Conservation (phyloP, 92 coral and sea anemone genomes). For the Epizoanthus illoricatus region DNA sequence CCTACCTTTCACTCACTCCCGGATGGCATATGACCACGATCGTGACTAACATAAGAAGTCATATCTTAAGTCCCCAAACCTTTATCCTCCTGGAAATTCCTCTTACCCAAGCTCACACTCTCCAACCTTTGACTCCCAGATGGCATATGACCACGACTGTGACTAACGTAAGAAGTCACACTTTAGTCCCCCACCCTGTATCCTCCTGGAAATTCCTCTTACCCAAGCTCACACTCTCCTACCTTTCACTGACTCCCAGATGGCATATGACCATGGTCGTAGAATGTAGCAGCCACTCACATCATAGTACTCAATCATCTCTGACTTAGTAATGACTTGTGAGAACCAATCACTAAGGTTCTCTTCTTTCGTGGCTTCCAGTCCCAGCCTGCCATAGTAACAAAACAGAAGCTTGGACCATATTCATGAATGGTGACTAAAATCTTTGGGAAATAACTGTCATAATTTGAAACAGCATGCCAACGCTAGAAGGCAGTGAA, state of each 20-base stretch:
- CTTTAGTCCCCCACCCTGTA: too few species aligned
- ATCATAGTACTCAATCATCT: conserved; percentile 96
- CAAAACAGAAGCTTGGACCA: background rate
- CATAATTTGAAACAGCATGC: too few species aligned
- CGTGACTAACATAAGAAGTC: too few species aligned
- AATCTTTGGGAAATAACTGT: too few species aligned
- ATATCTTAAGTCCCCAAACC: too few species aligned
- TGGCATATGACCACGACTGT: conserved; percentile 47
- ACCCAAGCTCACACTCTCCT: background rate
- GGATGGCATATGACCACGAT: conserved; percentile 59
- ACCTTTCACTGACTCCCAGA: conserved; percentile 97
- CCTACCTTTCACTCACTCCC: conserved; percentile 93
- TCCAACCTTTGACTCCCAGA: conserved; percentile 92
- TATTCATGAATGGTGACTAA: too few species aligned
- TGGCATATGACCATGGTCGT: conserved; percentile 93
- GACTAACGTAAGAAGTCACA: too few species aligned
- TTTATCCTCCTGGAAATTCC: too few species aligned
- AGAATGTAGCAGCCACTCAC: conserved; percentile 97
- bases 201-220: too few species aligned
- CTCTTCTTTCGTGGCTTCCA: conserved; percentile 87
- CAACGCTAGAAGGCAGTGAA: too few species aligned
- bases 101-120: background rate
- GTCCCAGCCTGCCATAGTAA: conserved; percentile 67
- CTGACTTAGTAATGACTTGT: conserved; percentile 92
- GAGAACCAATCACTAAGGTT: conserved; percentile 94